Base-by-base conservation (phyloP, 2,888 invertebrate species). In the Elmis aenea region DNA sequence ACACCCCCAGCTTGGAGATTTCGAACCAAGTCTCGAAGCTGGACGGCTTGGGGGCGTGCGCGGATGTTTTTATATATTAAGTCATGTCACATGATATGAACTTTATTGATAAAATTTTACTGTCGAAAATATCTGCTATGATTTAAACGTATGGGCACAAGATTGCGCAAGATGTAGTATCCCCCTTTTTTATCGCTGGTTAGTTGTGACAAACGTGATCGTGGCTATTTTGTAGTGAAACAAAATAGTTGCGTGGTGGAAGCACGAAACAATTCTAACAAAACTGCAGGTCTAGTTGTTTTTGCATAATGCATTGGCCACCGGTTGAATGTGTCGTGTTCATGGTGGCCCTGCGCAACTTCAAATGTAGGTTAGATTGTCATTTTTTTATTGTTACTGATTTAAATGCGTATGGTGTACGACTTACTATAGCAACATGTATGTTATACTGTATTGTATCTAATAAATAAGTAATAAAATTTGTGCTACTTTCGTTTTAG, bases 401-500 rank as follows among this genome's bases (percentile, higher is more conserved):
- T 64, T 62, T 61, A 58, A 48, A 54, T 53, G 59, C 55, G 58
- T 62, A 61, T 59, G 57, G 56, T 62, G 64, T 65, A 64, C 62
- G 61, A 59, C 50, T 46, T 45, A 59, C 55, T 60, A 64, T 66
- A 65, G 61, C 61, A 62, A 59, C 45, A 54, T 66, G 62, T 65
- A 66, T 66, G 66, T 66, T 64, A 65, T 64, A 64, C 60, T 63
- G 64, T 65, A 66, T 63, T 59, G 66, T 66, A 65, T 58, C 60
- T 62, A 65, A 57, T 57, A 57, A 65, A 61, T 59, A 64, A 63
- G 59, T 53, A 56, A 59, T 43, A 40, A 40, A 34, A 24, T 25
- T 28, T 12, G 26, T 26, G 9, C 4, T 5, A 9, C 13, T 12
- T 26, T 13, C 10, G 9, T 26, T 26, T 18, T n/a, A n/a, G n/a